Conservation (phyloP, 2,113 vertebrate genomes). For the Peromyscus leucopus region DNA sequence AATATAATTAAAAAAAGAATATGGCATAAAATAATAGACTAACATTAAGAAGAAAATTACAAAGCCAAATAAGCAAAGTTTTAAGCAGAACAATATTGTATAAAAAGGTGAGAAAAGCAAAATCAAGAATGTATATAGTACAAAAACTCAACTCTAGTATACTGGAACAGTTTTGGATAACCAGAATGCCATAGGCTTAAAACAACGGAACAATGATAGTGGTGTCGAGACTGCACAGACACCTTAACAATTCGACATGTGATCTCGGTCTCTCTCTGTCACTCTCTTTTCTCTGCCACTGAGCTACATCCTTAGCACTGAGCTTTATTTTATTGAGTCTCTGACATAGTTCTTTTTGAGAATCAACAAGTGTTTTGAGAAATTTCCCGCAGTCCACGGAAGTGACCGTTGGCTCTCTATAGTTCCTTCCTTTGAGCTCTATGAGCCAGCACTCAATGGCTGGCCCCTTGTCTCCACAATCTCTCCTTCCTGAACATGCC, state of each 20-base stretch:
- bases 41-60: neutral
- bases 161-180: neutral
- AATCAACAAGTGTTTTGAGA: neutral
- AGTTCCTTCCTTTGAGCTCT: neutral
- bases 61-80: neutral
- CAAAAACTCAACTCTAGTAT: neutral
- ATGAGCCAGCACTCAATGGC: neutral
- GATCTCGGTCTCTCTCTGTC: neutral
- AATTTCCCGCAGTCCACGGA: neutral
- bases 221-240: accelerated
- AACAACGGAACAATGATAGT: neutral
- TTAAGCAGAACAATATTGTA: neutral
- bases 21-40: neutral
- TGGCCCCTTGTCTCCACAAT: neutral
- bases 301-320: neutral
- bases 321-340: slow-evolving; percentile 23
- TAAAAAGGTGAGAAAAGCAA: neutral
- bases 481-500: neutral
- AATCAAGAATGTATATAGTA: neutral
- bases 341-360: neutral
- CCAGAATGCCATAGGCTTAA: neutral
- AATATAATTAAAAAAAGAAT: slow-evolving; percentile 23
- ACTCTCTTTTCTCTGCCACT: neutral
- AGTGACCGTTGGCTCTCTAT: neutral
- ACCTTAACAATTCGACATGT: neutral